phyloP scores from a whole-genome alignment of 2,113 vertebrate species.

The Pan troglodytes region NHGRI_mPanTro3-v2.1_pri NC_072421.2:24863501-24864000 shows the following conservation, averaged over 20 bases:
- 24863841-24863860: not conserved
- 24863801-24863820: not conserved
- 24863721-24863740: not conserved
- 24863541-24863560: no score
- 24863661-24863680: no score
- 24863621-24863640: no score
- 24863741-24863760: not conserved
- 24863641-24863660: no score
- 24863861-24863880: slow-evolving; percentile 40
- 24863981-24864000: slow-evolving; percentile 50
- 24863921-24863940: slow-evolving; percentile 39
- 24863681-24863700: no score
- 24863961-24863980: not conserved
- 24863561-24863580: no score
- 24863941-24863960: slow-evolving; percentile 36
- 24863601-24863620: no score
- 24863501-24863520: no score
- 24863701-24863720: no score
- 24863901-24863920: slow-evolving; percentile 33
- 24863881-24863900: slow-evolving; percentile 40
- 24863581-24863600: no score
- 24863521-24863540: no score
- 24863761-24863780: not conserved
- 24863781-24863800: not conserved
- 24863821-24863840: not conserved